These are phyloP conservation scores for Eremophila alpestris DNA, from an alignment of 2,797 vertebrate species.

Conservation along the genomic window DNA sequence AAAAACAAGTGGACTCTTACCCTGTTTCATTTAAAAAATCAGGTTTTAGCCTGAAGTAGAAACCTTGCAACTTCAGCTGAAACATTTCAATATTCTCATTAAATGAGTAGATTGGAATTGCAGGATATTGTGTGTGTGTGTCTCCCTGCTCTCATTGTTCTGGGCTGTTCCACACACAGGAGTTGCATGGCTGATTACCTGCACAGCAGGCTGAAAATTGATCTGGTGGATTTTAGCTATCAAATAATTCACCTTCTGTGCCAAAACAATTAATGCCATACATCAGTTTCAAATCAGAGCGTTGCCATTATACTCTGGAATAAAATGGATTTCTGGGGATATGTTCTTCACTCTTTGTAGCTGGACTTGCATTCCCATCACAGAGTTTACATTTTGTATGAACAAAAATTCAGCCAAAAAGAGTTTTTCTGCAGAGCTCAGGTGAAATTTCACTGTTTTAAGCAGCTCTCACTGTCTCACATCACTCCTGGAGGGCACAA, in stretches of 20 bases:
- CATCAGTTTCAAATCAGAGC: conserved; percentile 36
- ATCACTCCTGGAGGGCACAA: neutral
- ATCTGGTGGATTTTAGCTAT: conserved; percentile 49
- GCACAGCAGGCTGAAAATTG: conserved; percentile 53
- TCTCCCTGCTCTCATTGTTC: neutral
- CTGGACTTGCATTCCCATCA: neutral
- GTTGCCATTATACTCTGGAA: neutral
- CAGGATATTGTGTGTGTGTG: neutral
- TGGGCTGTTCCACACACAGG: neutral
- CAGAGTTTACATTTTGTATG: neutral
- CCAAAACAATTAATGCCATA: conserved; percentile 47
- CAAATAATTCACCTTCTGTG: conserved; percentile 54
- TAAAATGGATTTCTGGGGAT: neutral
- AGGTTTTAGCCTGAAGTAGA: neutral
- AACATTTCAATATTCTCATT: conserved; percentile 16
- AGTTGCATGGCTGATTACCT: conserved; percentile 46
- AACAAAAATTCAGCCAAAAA: neutral
- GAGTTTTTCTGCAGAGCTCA: neutral
- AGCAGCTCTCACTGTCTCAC: neutral
- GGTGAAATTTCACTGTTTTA: neutral
- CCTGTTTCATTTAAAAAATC: neutral
- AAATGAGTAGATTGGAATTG: neutral
- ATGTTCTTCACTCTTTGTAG: neutral
- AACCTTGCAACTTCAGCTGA: neutral
- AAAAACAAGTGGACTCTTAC: neutral